A percentile compares a stretch with the other conserved stretches of the same genome.
Conservation (phyloP, 1,140 invertebrate species). For the Apis laboriosa region DNA sequence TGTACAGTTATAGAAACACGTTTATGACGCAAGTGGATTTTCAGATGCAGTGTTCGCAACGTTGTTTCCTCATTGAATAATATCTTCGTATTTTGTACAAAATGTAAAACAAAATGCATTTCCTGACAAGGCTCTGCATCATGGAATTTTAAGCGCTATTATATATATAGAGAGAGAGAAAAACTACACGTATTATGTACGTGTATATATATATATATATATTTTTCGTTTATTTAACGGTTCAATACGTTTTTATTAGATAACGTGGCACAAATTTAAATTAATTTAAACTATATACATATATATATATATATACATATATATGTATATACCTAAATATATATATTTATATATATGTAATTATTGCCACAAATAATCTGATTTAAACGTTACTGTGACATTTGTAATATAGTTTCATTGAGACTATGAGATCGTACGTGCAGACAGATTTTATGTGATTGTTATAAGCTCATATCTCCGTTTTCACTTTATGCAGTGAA, state of each 20-base stretch:
- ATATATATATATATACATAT: background rate
- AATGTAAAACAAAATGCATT: slow-evolving; percentile 55
- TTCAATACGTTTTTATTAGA: slow-evolving; percentile 53
- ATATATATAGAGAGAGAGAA: slow-evolving; percentile 36
- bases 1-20: slow-evolving; percentile 27
- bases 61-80: slow-evolving; percentile 40
- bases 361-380: slow-evolving; percentile 37
- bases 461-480: slow-evolving; percentile 59
- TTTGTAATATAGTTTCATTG: slow-evolving; percentile 54
- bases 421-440: slow-evolving; percentile 42
- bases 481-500: slow-evolving; percentile 70
- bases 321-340: background rate
- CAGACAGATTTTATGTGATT: slow-evolving; percentile 59
- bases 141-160: slow-evolving; percentile 44
- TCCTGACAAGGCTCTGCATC: slow-evolving; percentile 44
- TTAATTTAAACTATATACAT: slow-evolving; percentile 49
- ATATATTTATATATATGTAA: background rate
- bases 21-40: slow-evolving; percentile 40
- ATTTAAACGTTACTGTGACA: slow-evolving; percentile 48
- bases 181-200: slow-evolving; percentile 37
- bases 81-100: slow-evolving; percentile 52
- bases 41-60: slow-evolving; percentile 38
- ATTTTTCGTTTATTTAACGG: slow-evolving; percentile 50
- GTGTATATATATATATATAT: slow-evolving; percentile 23
- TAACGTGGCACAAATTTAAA: slow-evolving; percentile 48